These are phyloP conservation scores for Pseudolycoriella hygida DNA, from an alignment of 2,888 invertebrate genomes.

Conservation along the genomic window DNA sequence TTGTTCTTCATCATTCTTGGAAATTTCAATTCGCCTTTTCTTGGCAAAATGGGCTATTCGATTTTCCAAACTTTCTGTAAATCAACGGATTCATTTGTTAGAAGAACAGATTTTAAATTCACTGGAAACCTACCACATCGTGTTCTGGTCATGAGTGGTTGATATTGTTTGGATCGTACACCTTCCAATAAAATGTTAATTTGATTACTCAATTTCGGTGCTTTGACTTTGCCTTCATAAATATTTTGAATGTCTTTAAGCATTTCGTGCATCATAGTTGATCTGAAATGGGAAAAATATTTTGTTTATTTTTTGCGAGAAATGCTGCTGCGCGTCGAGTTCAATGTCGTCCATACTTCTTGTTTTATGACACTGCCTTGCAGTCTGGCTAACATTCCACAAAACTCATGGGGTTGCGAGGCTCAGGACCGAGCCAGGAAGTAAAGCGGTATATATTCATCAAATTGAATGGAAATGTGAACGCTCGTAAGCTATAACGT, in stretches of 20 bases:
- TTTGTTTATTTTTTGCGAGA: too few relatives aligned
- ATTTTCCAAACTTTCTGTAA: constrained; percentile 66
- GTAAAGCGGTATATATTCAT: too few relatives aligned
- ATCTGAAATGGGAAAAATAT: constrained; percentile 20
- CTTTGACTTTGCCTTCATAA: constrained; percentile 13
- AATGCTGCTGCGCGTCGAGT: too few relatives aligned
- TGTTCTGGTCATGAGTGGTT: constrained; percentile 52
- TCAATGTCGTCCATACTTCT: too few relatives aligned
- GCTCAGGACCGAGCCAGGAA: too few relatives aligned
- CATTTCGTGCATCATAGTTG: constrained; percentile 37
- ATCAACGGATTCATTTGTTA: too few relatives aligned
- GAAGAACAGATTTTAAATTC: constrained; percentile 2
- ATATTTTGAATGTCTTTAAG: constrained; percentile 31
- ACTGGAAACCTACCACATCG: constrained; percentile 44
- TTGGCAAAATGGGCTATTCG: constrained; percentile 59
- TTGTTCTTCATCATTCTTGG: too few relatives aligned
- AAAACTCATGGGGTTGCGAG: too few relatives aligned
- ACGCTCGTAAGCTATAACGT: too few relatives aligned
- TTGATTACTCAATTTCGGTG: constrained; percentile 27
- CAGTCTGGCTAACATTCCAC: too few relatives aligned
- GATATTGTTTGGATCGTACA: constrained; percentile 48
- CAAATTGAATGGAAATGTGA: too few relatives aligned
- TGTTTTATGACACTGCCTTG: too few relatives aligned
- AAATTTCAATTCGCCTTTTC: constrained; percentile 33
- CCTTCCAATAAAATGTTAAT: constrained; percentile 46